Conservation (phyloP, 2,797 vertebrate species). For the Kryptopterus vitreolus region DNA sequence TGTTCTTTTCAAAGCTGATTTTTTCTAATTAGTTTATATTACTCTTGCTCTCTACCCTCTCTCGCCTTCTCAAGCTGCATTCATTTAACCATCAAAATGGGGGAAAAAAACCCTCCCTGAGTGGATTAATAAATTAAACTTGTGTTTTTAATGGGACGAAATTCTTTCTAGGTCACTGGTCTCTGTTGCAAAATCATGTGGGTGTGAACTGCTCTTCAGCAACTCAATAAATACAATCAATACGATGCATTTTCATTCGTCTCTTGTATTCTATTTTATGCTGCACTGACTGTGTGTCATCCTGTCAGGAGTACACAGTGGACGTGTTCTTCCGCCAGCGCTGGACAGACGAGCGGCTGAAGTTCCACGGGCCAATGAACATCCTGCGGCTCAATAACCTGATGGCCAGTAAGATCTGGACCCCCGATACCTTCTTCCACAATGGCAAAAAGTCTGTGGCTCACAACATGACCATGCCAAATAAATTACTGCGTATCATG, state of each 20-base stretch:
- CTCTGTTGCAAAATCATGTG: background rate
- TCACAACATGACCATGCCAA: constrained; percentile 97
- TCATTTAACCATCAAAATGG: background rate
- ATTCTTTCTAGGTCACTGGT: background rate
- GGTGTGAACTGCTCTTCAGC: too few species aligned
- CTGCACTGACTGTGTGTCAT: background rate
- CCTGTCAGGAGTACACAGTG: constrained; percentile 67
- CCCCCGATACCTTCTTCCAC: constrained; percentile 93
- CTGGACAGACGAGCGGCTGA: constrained; percentile 69
- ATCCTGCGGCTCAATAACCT: constrained; percentile 84
- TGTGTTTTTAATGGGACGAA: background rate
- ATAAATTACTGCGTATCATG: constrained; percentile 89
- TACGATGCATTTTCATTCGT: background rate
- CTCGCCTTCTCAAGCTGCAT: background rate
- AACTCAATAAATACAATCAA: too few species aligned
- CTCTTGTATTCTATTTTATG: background rate
- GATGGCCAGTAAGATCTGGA: constrained; percentile 97
- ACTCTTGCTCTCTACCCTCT: background rate
- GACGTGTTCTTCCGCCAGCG: constrained; percentile 73
- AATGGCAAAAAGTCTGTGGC: constrained; percentile 97
- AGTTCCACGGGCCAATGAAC: constrained; percentile 71
- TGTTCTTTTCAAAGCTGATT: background rate
- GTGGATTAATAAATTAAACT: constrained; percentile 1
- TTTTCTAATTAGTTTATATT: background rate
- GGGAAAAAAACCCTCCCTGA: background rate